Base-by-base conservation (phyloP, 2,888 invertebrate species). In the Mythimna vitellina region DNA sequence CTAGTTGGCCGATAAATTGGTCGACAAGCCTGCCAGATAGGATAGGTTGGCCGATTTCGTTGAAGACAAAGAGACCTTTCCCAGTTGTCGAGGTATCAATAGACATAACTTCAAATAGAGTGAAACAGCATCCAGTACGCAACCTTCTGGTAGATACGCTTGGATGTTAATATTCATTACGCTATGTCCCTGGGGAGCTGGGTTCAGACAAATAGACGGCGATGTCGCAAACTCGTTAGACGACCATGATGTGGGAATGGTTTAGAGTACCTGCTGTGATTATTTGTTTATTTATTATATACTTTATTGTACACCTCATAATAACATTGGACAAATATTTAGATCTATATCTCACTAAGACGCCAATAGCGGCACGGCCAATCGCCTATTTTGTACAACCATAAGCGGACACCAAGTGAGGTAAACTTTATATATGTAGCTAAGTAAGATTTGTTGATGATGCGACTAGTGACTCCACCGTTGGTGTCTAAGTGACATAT, bases 111-210 rank as follows among this genome's bases (percentile, higher is more conserved):
- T 80, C 69, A 73, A 77, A 81, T 84, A 79, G 71, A 80, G 68
- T 46, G 67, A 66, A 81, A 78, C 75, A 73, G 56, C 68, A 70
- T 70, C 65, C 62, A 82, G 64, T 62, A 74, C 62, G 56, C 88
- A 88, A 88, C 87, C 87, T 85, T 87, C 85, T 87, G 88, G 86
- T 89, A 79, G 75, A 85, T 80, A 82, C 80, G 80, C 62, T 77
- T 65, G 84, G 89, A 90, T 92, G 93, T 95, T 95, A 95, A 95
- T 95, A 95, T 95, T 95, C 94, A 95, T 95, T 95, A 94, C 88
- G 88, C 80, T 81, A 86, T 84, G 87, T 87, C 92, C 89, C 91
- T 65, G 51, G 91, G 89, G 93, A 91, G 81, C 75, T 68, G 63
- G 76, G 86, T 86, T 88, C 89, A 92, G 92, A 93, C 92, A 92